These are phyloP conservation scores for Porites lobata DNA, from an alignment of 92 coral and sea anemone genomes.

Conservation along the genomic window DNA sequence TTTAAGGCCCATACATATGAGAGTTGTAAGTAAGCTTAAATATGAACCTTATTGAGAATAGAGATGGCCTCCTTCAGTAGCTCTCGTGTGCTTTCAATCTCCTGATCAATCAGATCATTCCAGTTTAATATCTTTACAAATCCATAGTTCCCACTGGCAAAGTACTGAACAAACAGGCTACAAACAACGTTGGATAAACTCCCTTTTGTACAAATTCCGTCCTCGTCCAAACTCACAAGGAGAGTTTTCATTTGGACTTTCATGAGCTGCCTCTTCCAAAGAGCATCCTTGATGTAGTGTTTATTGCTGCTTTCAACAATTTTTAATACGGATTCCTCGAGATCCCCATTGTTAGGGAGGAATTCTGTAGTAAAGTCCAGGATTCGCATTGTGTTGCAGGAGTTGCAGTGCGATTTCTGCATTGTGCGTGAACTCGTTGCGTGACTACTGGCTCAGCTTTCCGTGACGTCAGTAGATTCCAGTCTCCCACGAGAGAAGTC, in stretches of 20 bases:
- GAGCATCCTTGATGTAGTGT: not conserved
- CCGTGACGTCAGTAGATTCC: too few species aligned
- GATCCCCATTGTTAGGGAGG: not conserved
- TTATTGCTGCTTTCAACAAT: not conserved
- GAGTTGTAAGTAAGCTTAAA: not conserved
- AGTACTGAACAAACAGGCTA: slow-evolving; percentile 16
- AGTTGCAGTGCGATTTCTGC: not conserved
- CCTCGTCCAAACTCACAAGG: not conserved
- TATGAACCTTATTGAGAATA: slow-evolving; percentile 21
- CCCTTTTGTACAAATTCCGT: not conserved
- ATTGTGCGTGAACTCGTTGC: not conserved
- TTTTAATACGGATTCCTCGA: not conserved
- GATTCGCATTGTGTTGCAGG: not conserved
- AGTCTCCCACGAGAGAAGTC: too few species aligned
- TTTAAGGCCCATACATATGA: not conserved
- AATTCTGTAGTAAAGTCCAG: slow-evolving; percentile 2
- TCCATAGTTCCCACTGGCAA: slow-evolving; percentile 28
- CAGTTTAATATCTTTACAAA: not conserved
- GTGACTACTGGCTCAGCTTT: not conserved
- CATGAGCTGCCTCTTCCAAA: not conserved
- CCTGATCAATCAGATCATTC: not conserved
- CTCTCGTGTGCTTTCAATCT: not conserved
- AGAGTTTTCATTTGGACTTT: slow-evolving; percentile 23
- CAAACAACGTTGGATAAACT: not conserved
- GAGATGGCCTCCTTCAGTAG: slow-evolving; percentile 20